Base-by-base conservation (phyloP, 2,888 invertebrate species). In the Nomada hirtipes region DNA sequence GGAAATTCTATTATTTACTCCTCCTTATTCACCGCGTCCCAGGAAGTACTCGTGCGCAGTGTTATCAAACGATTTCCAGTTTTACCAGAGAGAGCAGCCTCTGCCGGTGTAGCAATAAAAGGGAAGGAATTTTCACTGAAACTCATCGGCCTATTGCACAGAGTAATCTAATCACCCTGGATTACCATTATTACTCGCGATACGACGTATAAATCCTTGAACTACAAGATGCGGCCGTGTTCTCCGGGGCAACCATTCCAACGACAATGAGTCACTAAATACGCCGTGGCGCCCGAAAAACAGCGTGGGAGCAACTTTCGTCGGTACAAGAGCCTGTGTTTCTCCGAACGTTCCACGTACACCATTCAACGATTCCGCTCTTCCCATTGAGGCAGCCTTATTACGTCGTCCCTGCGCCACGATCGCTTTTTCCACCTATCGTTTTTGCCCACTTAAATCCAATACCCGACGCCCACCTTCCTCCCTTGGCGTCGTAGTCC, bases 361-460 rank as follows among this genome's bases (percentile, higher is more conserved):
- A 42, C 76, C n/a, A 50, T 18, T n/a, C 36, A 52, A 72, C 77
- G 60, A 76, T 80, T 72, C 53, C 68, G 53, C 76, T 47, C 29
- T 81, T 74, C 81, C 78, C 82, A 72, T 60, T 71, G 65, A 29
- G 42, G 36, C 60, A 61, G 61, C 65, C 75, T 80, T 70, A 68
- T 84, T 85, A 75, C 75, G 15, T 67, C 47, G 29, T 67, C 55
- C 42, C 26, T 50, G 76, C 67, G 23, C 57, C 53, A 65, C 82
- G 77, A 81, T 79, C 68, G 57, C 78, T 83, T 84, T 84, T 83
- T 75, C 75, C 53, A 44, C 7, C 42, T 11, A 10, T 11, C 20
- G 69, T 82, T 82, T 82, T 83, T 83, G 78, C 75, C 52, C 60
- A 26, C 59, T 83, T 78, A 78, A 83, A 82, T 83, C 78, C 59